These are phyloP conservation scores for Poecilia gillii DNA, from an alignment of 2,797 vertebrate genomes.

Conservation along the genomic window DNA sequence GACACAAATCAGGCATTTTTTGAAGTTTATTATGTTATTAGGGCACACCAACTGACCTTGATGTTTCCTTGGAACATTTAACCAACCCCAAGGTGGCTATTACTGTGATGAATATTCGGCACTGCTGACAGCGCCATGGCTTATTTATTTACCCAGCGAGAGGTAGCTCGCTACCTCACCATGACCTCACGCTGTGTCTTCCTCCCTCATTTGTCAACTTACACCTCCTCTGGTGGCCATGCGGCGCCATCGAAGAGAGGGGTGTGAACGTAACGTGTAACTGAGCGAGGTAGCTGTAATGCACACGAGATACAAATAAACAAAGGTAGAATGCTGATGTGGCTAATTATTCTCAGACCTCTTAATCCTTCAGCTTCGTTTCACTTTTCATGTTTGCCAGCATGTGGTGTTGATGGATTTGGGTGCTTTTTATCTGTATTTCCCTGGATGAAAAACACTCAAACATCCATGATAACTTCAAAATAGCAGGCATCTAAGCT, in stretches of 20 bases:
- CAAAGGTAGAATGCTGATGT: slow-evolving; percentile 50
- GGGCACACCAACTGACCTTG: slow-evolving; percentile 81
- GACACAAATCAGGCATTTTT: slow-evolving; percentile 74
- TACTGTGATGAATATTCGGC: slow-evolving; percentile 83
- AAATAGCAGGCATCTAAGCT: slow-evolving; percentile 12
- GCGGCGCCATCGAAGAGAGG: slow-evolving; percentile 46
- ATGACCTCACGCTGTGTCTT: slow-evolving; percentile 77
- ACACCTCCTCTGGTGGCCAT: slow-evolving; percentile 68
- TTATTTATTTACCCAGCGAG: slow-evolving; percentile 84
- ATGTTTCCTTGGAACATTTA: slow-evolving; percentile 86
- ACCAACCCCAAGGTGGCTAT: slow-evolving; percentile 85
- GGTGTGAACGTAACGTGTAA: slow-evolving; percentile 42
- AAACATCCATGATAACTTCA: background rate
- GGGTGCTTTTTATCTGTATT: slow-evolving; percentile 22
- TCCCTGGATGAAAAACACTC: slow-evolving; percentile 15
- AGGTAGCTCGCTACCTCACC: slow-evolving; percentile 73
- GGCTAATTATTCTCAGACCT: slow-evolving; percentile 33
- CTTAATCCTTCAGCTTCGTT: slow-evolving; percentile 29
- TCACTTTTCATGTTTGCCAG: slow-evolving; percentile 23
- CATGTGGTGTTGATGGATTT: slow-evolving; percentile 42
- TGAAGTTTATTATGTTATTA: slow-evolving; percentile 81
- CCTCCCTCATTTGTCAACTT: slow-evolving; percentile 79
- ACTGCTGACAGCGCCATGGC: slow-evolving; percentile 70
- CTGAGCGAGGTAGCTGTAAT: slow-evolving; percentile 33
- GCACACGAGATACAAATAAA: slow-evolving; percentile 50